A percentile compares a stretch with the other conserved stretches of the same genome.
These are phyloP conservation scores for Malurus alboscapulatus DNA, from an alignment of 2,113 vertebrate species.

Conservation along the genomic window DNA sequence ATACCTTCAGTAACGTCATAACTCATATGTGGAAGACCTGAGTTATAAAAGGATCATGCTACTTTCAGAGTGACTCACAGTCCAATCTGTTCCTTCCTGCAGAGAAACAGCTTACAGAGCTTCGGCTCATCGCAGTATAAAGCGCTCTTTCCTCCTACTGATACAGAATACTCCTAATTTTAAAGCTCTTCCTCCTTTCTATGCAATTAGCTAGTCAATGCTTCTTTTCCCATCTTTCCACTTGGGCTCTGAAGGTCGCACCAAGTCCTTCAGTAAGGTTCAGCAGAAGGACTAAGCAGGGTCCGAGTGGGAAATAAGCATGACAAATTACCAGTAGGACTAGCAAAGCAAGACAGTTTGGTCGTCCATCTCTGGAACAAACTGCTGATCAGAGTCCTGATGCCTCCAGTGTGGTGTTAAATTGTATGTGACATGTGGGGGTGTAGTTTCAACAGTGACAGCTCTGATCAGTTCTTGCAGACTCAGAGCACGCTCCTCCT, in stretches of 20 bases:
- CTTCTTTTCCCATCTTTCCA: background rate
- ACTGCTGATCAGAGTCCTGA: background rate
- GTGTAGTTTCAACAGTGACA: background rate
- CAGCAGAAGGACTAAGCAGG: background rate
- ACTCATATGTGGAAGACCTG: constrained; percentile 5
- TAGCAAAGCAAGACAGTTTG: background rate
- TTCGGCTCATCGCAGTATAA: background rate
- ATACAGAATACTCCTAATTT: background rate
- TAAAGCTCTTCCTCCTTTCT: background rate
- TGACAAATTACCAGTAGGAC: background rate
- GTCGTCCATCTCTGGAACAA: background rate
- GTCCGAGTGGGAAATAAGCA: background rate
- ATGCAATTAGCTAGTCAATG: background rate
- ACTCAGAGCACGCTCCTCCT: background rate
- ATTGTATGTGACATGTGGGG: background rate
- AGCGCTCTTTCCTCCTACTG: constrained; percentile 1
- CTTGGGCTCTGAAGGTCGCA: background rate
- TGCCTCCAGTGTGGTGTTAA: background rate
- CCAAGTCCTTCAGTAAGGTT: fast-evolving
- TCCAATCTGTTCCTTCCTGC: constrained; percentile 38
- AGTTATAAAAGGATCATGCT: constrained; percentile 2
- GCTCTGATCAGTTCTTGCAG: background rate
- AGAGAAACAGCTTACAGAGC: constrained; percentile 2
- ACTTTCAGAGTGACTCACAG: constrained; percentile 24
- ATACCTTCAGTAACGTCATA: background rate